Percentiles rank a stretch among this genome's conserved stretches.
Conservation (phyloP, 2,888 invertebrate genomes). For the Lymantria monacha region DNA sequence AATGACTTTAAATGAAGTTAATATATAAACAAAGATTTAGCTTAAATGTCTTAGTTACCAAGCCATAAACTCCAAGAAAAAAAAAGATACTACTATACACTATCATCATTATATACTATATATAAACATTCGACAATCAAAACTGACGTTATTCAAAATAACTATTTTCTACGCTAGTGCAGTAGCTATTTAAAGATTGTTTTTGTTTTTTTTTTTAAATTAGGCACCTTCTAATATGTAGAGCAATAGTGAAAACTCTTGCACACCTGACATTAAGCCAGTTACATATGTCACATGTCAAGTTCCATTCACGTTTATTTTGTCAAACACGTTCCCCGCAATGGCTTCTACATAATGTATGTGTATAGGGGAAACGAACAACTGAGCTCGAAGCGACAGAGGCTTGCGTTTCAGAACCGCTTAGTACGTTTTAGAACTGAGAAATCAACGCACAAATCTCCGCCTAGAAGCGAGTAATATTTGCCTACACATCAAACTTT, state of each 20-base stretch:
- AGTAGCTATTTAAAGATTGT: too few species aligned
- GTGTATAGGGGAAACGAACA: constrained; percentile 36
- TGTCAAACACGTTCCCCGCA: constrained; percentile 56
- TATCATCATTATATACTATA: too few species aligned
- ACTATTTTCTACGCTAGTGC: too few species aligned
- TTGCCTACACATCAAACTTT: constrained; percentile 83
- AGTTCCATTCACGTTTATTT: constrained; percentile 70
- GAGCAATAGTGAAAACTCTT: neutral
- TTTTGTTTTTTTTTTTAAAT: neutral
- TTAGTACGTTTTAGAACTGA: constrained; percentile 65
- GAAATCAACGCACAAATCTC: constrained; percentile 76
- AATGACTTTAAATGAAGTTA: too few species aligned
- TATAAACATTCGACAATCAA: too few species aligned
- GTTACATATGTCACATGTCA: constrained; percentile 69
- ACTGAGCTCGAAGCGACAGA: constrained; percentile 44
- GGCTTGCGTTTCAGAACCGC: constrained; percentile 52
- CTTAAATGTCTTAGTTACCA: too few species aligned
- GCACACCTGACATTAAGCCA: neutral
- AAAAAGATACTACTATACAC: too few species aligned
- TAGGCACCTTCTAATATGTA: neutral
- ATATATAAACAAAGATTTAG: too few species aligned
- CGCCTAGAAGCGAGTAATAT: constrained; percentile 72
- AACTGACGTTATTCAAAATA: too few species aligned
- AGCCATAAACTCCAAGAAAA: too few species aligned
- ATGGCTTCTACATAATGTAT: constrained; percentile 65